phyloP scores from a whole-genome alignment of 2,888 invertebrate genomes.

The Brachyptera putata region DNA sequence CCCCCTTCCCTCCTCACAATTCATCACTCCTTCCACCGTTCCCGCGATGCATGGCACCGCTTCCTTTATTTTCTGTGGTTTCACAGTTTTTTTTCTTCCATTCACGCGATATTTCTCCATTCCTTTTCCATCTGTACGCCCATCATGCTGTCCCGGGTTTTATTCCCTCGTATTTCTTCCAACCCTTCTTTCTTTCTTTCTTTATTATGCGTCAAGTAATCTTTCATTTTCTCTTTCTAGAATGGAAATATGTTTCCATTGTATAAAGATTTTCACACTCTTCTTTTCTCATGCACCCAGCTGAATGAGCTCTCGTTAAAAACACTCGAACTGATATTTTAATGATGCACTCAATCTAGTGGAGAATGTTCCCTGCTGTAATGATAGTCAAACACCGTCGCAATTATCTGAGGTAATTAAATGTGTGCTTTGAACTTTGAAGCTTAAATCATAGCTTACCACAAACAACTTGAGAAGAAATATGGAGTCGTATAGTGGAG shows the following conservation, averaged over 20 bases:
- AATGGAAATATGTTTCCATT: slow-evolving; percentile 16
- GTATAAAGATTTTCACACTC: not conserved
- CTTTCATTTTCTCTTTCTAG: slow-evolving; percentile 17
- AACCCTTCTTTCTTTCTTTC: slow-evolving; percentile 8
- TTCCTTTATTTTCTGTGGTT: slow-evolving; percentile 19
- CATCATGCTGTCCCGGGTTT: not conserved
- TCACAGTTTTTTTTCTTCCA: slow-evolving; percentile 15
- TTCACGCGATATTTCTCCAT: slow-evolving; percentile 17
- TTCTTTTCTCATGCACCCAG: not conserved
- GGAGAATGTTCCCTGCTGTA: too few species aligned
- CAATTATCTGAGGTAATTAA: too few species aligned
- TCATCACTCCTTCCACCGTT: slow-evolving; percentile 1
- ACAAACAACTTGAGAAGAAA: too few species aligned
- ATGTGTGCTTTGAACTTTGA: too few species aligned
- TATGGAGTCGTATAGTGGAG: too few species aligned
- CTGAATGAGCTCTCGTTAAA: slow-evolving; percentile 10
- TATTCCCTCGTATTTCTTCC: slow-evolving; percentile 1
- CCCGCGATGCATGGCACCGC: not conserved
- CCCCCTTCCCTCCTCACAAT: not conserved
- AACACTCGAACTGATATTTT: not conserved
- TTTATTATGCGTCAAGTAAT: slow-evolving; percentile 19
- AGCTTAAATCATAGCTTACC: too few species aligned
- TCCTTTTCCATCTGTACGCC: slow-evolving; percentile 6
- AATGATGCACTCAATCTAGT: slow-evolving; percentile 1
- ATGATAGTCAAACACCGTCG: too few species aligned